Conservation (phyloP, 2,113 vertebrate genomes). For the Pogonocichla stellata region DNA sequence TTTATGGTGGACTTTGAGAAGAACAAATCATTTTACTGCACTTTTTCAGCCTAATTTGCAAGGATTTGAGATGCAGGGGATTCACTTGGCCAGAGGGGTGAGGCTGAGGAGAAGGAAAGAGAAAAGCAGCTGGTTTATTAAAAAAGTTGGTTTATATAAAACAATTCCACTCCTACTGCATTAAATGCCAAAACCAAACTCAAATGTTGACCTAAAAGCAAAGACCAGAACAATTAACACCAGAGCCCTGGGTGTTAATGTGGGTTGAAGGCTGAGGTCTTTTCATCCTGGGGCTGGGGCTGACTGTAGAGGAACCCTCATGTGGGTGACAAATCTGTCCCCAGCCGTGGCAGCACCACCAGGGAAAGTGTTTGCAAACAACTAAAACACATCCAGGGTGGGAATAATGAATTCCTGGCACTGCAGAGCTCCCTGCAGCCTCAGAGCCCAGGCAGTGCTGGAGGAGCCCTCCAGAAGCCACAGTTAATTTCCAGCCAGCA, state of each 20-base stretch:
- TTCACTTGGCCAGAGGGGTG: neutral
- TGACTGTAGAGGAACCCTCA: neutral
- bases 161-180: neutral
- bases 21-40: no score
- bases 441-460: neutral
- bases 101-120: neutral
- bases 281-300: fast-evolving
- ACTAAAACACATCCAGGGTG: neutral
- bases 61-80: no score
- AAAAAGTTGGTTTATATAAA: neutral
- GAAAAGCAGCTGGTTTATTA: neutral
- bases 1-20: neutral
- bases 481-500: neutral
- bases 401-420: no score
- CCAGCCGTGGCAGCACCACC: fast-evolving
- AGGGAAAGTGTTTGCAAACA: neutral
- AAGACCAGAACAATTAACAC: no score
- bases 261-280: neutral
- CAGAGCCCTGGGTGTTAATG: neutral
- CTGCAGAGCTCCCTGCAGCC: neutral
- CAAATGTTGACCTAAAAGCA: neutral
- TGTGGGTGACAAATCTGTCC: fast-evolving
- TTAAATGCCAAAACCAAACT: neutral
- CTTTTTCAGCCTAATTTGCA: neutral
- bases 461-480: neutral